Percentiles rank a stretch among this genome's conserved stretches.
Evolutionary conservation across 2,888 invertebrate genomes (phyloP).

Genomic region (Eristalis intricaria): DNA sequence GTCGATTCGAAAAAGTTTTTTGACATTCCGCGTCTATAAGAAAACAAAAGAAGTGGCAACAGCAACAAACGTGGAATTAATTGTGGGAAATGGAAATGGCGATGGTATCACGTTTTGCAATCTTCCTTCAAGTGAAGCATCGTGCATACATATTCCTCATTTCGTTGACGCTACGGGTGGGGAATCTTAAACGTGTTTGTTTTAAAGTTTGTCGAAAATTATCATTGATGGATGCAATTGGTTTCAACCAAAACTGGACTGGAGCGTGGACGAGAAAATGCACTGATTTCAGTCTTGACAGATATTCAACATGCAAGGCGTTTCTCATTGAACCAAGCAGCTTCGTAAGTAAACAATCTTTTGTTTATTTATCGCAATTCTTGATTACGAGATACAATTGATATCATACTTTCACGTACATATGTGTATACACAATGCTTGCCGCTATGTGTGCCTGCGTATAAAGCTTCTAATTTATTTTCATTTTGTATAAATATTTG

Average conservation of each 20-base stretch:
- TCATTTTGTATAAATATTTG: not conserved
- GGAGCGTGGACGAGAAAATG: too few species aligned
- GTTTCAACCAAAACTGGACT: not conserved
- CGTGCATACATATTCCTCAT: conserved; percentile 9
- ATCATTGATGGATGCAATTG: not conserved
- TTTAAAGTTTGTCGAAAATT: not conserved
- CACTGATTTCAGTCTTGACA: too few species aligned
- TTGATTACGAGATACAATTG: not conserved
- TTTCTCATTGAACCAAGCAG: too few species aligned
- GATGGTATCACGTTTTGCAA: conserved; percentile 51
- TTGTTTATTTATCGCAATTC: not conserved
- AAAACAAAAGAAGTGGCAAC: conserved; percentile 16
- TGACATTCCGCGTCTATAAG: conserved; percentile 33
- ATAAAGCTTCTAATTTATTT: not conserved
- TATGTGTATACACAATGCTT: not conserved
- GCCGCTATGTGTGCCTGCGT: not conserved
- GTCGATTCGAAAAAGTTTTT: conserved; percentile 44
- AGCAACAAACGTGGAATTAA: conserved; percentile 39
- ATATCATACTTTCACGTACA: not conserved
- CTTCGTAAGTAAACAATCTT: too few species aligned
- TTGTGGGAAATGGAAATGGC: conserved; percentile 38
- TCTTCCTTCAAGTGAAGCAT: conserved; percentile 5
- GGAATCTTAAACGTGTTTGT: not conserved
- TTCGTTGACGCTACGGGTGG: not conserved
- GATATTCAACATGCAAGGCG: too few species aligned